A percentile compares a stretch with the other conserved stretches of the same genome.
phyloP scores from a whole-genome alignment of 2,113 vertebrate genomes.

The Isurus oxyrinchus region DNA sequence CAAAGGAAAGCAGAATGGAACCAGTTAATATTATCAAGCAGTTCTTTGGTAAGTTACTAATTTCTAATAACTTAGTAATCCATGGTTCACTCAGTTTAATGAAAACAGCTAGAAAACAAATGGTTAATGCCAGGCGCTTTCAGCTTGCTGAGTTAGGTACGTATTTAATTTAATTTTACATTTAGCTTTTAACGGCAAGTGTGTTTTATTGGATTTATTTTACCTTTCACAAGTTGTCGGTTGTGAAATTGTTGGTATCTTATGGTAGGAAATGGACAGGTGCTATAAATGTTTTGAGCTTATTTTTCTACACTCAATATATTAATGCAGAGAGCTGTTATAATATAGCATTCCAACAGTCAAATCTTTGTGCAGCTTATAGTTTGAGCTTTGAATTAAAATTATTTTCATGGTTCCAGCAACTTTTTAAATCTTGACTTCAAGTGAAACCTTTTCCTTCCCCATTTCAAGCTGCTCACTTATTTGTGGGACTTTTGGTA shows the following conservation, averaged over 20 bases:
- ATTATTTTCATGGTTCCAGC: neutral
- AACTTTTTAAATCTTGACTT: neutral
- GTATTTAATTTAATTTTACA: neutral
- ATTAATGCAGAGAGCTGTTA: neutral
- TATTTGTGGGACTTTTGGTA: neutral
- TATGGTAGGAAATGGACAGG: neutral
- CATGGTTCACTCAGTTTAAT: neutral
- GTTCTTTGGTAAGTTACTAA: constrained; percentile 41
- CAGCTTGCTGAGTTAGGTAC: neutral
- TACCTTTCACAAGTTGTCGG: neutral
- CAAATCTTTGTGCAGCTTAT: neutral
- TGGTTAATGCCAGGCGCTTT: neutral
- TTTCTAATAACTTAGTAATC: neutral
- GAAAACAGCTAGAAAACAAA: neutral
- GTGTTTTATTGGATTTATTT: neutral
- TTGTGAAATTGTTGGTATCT: neutral
- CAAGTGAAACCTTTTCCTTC: neutral
- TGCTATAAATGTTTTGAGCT: neutral
- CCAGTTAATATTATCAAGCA: constrained; percentile 42
- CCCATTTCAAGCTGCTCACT: neutral
- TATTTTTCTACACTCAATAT: neutral
- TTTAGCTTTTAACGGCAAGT: neutral
- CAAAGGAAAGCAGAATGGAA: constrained; percentile 38
- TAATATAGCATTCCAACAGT: neutral
- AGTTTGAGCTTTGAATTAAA: neutral